These are phyloP conservation scores for Aurelia coerulea DNA, from an alignment of 30 jellyfish, hydroid and myxozoan genomes.

Conservation along the genomic window DNA sequence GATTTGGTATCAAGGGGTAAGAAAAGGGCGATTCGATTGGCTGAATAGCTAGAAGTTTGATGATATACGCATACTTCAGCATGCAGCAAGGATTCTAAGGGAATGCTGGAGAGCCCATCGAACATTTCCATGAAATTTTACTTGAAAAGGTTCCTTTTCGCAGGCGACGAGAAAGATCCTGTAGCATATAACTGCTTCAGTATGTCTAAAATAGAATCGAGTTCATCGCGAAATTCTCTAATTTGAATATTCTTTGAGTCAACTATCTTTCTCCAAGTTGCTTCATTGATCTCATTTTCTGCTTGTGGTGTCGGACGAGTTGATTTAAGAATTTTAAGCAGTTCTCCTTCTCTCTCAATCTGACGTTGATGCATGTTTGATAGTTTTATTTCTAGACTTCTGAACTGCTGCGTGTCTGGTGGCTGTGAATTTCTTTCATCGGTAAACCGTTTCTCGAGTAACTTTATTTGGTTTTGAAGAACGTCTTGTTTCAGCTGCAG, in stretches of 20 bases:
- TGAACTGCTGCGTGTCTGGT: conserved; percentile 61
- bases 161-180: conserved; percentile 6
- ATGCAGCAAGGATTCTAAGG: too few relatives aligned
- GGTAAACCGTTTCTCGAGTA: conserved; percentile 25
- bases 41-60: too few relatives aligned
- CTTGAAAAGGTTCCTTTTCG: too few relatives aligned
- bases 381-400: conserved; percentile 37
- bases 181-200: conserved; percentile 31
- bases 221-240: conserved; percentile 66
- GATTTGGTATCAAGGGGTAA: too few relatives aligned
- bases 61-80: too few relatives aligned
- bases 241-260: conserved; percentile 48
- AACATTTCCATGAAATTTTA: too few relatives aligned
- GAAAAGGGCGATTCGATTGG: too few relatives aligned
- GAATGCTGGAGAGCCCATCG: too few relatives aligned
- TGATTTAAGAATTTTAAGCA: conserved; percentile 36
- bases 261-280: conserved; percentile 41
- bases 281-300: conserved; percentile 31
- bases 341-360: conserved; percentile 50
- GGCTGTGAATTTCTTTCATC: conserved; percentile 57
- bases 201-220: conserved; percentile 54
- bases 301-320: neutral
- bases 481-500: conserved; percentile 54
- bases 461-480: conserved; percentile 32
- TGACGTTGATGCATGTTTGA: conserved; percentile 57